phyloP scores from a whole-genome alignment of 1,140 invertebrate genomes.

The Diachasmimorpha longicaudata region DNA sequence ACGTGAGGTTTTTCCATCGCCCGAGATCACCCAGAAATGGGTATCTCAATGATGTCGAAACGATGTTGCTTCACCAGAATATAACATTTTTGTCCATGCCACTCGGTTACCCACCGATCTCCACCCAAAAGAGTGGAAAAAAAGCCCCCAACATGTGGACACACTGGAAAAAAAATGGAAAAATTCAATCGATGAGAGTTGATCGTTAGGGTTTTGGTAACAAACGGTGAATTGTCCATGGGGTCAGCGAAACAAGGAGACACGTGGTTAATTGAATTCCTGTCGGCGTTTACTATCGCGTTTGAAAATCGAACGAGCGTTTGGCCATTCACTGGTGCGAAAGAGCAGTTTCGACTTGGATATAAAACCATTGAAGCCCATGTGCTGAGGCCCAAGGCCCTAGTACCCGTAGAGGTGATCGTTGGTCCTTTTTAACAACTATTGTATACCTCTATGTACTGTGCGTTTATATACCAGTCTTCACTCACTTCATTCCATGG shows the following conservation, averaged over 20 bases:
- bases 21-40: background rate
- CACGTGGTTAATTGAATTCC: slow-evolving; percentile 25
- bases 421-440: background rate
- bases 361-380: background rate
- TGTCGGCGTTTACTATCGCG: slow-evolving; percentile 19
- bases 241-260: slow-evolving; percentile 12
- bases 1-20: background rate
- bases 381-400: background rate
- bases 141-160: too few species aligned
- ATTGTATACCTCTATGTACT: background rate
- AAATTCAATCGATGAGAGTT: background rate
- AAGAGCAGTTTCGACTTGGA: background rate
- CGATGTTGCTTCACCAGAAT: background rate
- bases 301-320: slow-evolving; percentile 18
- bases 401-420: background rate
- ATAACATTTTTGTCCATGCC: background rate
- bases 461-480: background rate
- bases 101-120: background rate
- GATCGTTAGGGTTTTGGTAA: background rate
- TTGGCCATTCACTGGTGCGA: background rate
- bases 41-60: background rate
- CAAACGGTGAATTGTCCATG: background rate
- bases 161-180: background rate
- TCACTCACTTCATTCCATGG: background rate
- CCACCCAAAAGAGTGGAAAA: too few species aligned